Base-by-base conservation (phyloP, 2,888 invertebrate species). In the Drosophila prolongata region DNA sequence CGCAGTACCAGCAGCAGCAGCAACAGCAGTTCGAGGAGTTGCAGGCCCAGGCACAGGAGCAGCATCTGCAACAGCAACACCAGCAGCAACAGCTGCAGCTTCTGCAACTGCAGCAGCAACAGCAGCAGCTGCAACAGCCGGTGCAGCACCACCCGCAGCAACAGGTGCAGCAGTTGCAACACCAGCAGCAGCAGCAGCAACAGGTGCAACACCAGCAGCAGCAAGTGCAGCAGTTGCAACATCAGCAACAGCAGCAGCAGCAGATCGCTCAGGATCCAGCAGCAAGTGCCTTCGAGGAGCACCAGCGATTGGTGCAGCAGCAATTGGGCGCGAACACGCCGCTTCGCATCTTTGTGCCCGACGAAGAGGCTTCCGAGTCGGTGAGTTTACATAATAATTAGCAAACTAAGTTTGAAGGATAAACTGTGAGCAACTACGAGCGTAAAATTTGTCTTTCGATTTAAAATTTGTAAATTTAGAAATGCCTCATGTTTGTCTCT, bases 331-430 rank as follows among this genome's bases (percentile, higher is more conserved):
- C 70, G 35, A 91, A 91, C 57, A 90, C 90, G 30, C 92, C 93
- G 0, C 72, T 93, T 52, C 91, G 93, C 70, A 93, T 93, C 69
- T 93, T 93, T 80, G 93, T 93, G 13, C 93, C 93, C 1, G 93
- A 93, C 46, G 92, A 92, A 14, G 92, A 92, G 34, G 50, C 62
- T 5, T 40, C 75, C 3, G 87, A 88, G 64, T 73, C 85, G 76
- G 90, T 91, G 11, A 10, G 47, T 30, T 2, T 19, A 6, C 30
- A 30, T 30, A 8, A 8, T 8, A 30, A 8, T 8, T 8, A 2
- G 30, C 8, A 8, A 8, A 8, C 30, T 8, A 30, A 30, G 30
- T 30, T 19, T 3, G 3, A 19, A 19, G 19, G 19, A 19, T 3
- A 0, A 3, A 0, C 19, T 19, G 19, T 19, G 19, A 19, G 19